Base-by-base conservation (phyloP, 2,113 vertebrate species). In the Ailuropoda melanoleuca region DNA sequence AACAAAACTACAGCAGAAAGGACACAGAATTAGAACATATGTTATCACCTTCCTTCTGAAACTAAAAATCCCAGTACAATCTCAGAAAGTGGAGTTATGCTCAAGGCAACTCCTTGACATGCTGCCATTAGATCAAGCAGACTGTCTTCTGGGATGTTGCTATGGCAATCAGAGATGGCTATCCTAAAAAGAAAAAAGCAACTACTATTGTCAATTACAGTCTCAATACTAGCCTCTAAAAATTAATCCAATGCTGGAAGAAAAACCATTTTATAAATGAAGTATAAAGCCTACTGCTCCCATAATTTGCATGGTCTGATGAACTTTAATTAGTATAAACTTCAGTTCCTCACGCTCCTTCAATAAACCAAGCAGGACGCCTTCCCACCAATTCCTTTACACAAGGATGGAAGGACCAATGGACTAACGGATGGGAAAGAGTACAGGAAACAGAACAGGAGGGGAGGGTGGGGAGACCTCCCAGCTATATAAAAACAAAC, bases 21-120 rank as follows among this genome's bases (percentile, higher is more conserved):
- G 31, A n/a, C 96, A 97, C 15, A 70, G 21, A 72, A 97, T 62
- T 87, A 21, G 8, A 64, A 56, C 7, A 96, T 75, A 88, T 70
- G 95, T 88, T 85, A 86, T 75, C 90, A 97, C 29, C 56, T n/a
- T 89, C 91, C 84, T 97, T 98, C 93, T 97, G 95, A 97, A 96
- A 98, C 13, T 5, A 93, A 93, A 98, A 91, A 95, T 90, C 62
- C 94, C 91, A 93, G 84, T 39, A 83, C 92, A 96, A 82, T 95
- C 87, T 86, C 48, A 91, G 95, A 90, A 96, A 81, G 72, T 89
- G 19, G 81, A 95, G 21, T 93, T 72, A 95, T 46, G 82, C 66
- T 96, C 93, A 97, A 97, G 64, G 72, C 70, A 94, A 92, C 92
- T 97, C 84, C 94, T 80, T 80, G 89, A 90, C 74, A 80, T 34